Base-by-base conservation (phyloP, 2,113 vertebrate species). In the Pipa parva region DNA sequence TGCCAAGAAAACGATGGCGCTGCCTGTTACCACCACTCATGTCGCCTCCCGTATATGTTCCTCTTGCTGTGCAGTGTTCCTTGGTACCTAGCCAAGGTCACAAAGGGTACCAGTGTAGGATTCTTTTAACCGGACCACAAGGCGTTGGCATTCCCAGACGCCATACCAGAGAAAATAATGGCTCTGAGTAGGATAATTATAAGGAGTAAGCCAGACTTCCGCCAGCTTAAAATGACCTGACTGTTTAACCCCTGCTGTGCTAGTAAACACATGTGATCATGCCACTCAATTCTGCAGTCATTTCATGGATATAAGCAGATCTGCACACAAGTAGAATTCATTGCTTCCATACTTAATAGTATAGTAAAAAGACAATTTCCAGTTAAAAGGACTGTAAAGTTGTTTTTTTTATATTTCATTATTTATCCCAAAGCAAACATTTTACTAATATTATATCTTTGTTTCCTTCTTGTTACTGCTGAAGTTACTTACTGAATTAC, bases 1-100 rank as follows among this genome's bases (percentile, higher is more conserved):
- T 50, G 64, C 55, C 28, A 58, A n/a, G n/a, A n/a, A 58, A 28
- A 36, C 52, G 4, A 45, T 28, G 39, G 27, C 54, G 25, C 20
- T 10, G 39, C 39, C 39, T 42, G 13, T 42, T 42, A 54, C 50
- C 25, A 17, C 11, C 12, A 12, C 13, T 50, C 2, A 24, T 1
- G 12, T 21, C 48, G 8, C 48, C 18, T 24, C 48, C 21, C 8
- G 7, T 21, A 50, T 21, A 12, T 3, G 9, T 24, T 9, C 25
- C 22, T 3, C 6, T 3, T 15, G 25, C 50, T 17, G 22, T 49
- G 46, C 21, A 13, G 21, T 2, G 46, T 22, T 18, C 46, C 22
- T 2, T 8, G 21, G 20, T 17, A 12, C 25, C 50, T 3, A 27
- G 25, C 26, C 18, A 12, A 49, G 18, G 46, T 22, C 46, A 21